Base-by-base conservation (phyloP, 37 sponge, comb jelly and placozoan genomes). In the Agelas oroides region DNA sequence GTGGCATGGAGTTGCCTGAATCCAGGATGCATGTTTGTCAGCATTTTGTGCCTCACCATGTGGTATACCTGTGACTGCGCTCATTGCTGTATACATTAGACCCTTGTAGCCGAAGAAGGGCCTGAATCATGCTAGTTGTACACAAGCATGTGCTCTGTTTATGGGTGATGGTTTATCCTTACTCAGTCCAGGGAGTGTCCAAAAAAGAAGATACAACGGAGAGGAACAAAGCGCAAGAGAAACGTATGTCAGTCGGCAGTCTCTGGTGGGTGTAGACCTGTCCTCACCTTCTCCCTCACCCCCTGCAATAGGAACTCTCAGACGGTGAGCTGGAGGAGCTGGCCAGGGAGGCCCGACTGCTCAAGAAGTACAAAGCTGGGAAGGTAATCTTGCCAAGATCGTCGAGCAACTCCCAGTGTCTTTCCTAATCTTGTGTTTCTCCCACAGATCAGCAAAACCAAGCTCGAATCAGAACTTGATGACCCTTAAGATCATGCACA, bases 331-430 rank as follows among this genome's bases (percentile, higher is more conserved):
- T 94, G n/a, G 90, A 91, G n/a, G 97, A 97, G 63, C 75, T 97
- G 21, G 78, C 95, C 24, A 59, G 76, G 67, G 97, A 95, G 58
- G 92, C 92, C 37, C 62, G 93, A 31, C 77, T 92, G n/a, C 73
- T 97, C 37, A 97, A 92, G 86, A 94, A 94, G 59, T 93, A 86
- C 67, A 97, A 94, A 70, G 71, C 81, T 18, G 91, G 93, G 23
- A 97, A 97, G 87, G 86, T 96, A 18, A 11, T 59, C 55, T 27
- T 27, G 11, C 3, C 11, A 14, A 61, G 46, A 46, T 46, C 6
- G 46, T 46, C 8, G 46, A 12, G 46, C 46, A 46, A 3, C 8
- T 46, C 3, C 46, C 3, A 46, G 46, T 12, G 3, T 46, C 46
- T 12, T 33, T 71, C 1, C 0, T 71, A 23, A 53, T 33, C 34